These are phyloP conservation scores for Drepanosiphum platanoidis DNA, from an alignment of 2,888 invertebrate species.

Conservation along the genomic window DNA sequence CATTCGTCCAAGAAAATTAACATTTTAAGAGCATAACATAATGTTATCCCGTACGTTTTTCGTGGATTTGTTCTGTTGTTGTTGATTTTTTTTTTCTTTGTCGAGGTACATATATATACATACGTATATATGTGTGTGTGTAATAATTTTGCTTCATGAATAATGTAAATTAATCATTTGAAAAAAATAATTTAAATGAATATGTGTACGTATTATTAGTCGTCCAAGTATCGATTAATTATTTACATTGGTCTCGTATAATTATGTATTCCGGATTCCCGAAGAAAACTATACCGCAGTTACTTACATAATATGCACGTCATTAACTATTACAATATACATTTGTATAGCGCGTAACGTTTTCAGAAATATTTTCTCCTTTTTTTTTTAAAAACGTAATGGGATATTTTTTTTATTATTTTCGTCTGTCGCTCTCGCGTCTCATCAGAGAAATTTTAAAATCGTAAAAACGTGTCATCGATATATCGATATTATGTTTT, in stretches of 20 bases:
- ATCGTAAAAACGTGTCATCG: too few species aligned
- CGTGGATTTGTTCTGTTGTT: conserved; percentile 6
- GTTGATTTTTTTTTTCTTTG: conserved; percentile 7
- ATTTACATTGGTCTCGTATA: background rate
- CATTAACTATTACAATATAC: too few species aligned
- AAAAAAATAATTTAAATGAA: conserved; percentile 15
- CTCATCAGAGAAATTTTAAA: too few species aligned
- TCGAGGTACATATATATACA: background rate
- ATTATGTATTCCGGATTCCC: background rate
- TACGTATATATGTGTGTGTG: too few species aligned
- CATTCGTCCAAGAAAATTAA: conserved; percentile 14
- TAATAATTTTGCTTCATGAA: conserved; percentile 15
- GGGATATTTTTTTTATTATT: too few species aligned
- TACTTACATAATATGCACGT: background rate
- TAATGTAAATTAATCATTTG: conserved; percentile 1
- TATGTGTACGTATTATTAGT: background rate
- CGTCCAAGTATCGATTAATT: conserved; percentile 17
- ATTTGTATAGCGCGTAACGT: too few species aligned
- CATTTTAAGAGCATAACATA: conserved; percentile 28
- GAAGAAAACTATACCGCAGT: background rate
- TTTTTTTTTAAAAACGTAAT: too few species aligned
- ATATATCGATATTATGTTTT: too few species aligned
- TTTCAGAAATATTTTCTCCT: background rate
- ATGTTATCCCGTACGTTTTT: background rate
- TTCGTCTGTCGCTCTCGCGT: too few species aligned